These are phyloP conservation scores for Aspidapion aeneum DNA, from an alignment of 2,888 invertebrate genomes.

Conservation along the genomic window DNA sequence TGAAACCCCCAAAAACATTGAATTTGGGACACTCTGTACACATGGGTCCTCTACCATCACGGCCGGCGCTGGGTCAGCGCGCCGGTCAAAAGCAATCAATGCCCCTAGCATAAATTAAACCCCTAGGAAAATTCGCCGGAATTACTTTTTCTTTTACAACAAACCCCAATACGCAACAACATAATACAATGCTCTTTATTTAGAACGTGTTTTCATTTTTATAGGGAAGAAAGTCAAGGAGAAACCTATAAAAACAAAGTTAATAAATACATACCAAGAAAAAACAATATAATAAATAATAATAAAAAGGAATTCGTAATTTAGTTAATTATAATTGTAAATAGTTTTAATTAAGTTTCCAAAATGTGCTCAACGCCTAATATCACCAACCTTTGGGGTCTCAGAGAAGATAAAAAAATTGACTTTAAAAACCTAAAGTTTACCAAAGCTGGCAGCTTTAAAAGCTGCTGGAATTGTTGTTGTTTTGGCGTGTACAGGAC, in stretches of 20 bases:
- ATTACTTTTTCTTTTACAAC: background rate
- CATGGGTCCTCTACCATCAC: too few species aligned
- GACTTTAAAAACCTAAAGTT: background rate
- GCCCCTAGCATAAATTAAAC: conserved; percentile 25
- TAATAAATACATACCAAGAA: too few species aligned
- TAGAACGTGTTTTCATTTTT: background rate
- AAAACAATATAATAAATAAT: background rate
- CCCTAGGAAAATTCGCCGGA: conserved; percentile 2
- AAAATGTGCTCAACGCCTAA: conserved; percentile 29
- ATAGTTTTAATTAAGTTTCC: background rate
- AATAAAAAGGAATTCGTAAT: too few species aligned
- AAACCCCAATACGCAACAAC: conserved; percentile 2
- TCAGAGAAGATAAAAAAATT: conserved; percentile 29
- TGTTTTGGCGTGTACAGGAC: conserved; percentile 26
- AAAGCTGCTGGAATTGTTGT: conserved; percentile 30
- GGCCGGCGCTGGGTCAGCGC: conserved; percentile 38
- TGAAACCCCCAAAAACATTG: too few species aligned
- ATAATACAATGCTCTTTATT: conserved; percentile 12
- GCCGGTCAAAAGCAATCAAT: conserved; percentile 39
- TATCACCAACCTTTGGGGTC: conserved; percentile 34
- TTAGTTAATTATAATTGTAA: too few species aligned
- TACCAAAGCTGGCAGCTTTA: conserved; percentile 14
- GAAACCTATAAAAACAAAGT: background rate
- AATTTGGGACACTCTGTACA: too few species aligned
- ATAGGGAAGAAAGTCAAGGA: background rate